Base-by-base conservation (phyloP, 2,888 invertebrate genomes). In the Parasteatoda lunata region DNA sequence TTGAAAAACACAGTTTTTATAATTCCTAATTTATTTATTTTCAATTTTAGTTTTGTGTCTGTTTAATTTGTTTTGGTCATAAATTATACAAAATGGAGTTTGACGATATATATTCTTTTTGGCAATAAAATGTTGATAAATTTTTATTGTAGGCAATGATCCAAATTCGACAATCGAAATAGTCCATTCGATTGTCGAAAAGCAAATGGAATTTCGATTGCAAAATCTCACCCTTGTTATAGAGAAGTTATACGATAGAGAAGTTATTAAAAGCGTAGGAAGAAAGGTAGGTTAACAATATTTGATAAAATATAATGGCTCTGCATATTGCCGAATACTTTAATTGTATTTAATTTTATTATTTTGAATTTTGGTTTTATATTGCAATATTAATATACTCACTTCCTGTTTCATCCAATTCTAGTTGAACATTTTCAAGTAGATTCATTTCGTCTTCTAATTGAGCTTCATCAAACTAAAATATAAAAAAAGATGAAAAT, bases 341-440 rank as follows among this genome's bases (percentile, higher is more conserved):
- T 54, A 73, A 73, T 54, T 11, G 13, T 54, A 73, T 73, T 30
- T 71, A 8, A 15, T 73, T 11, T 8, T 9, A 11, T 48, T 30
- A 64, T 49, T 30, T 66, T 77, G 7, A 65, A 49, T 8, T 11
- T 64, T 49, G 15, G 5, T 4, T 45, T 30, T 11, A n/a, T n/a
- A 47, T 8, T 51, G 30, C 66, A 9, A 4, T 30, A 30, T 52
- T 11, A 72, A 15, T 64, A 51, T 3, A 70, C 85, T 86, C 77
- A 86, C 85, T 75, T 47, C 85, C 85, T 71, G 80, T 66, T 48
- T 86, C 80, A 8, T 86, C 85, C 4, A 86, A 45, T 73, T 84
- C 78, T 9, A 84, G 30, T n/a, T 78, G 84, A 68, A 84, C 69
- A 69, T 15, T 59, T 73, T 84, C 78, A 3, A 64, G 72, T 48